Conservation (phyloP, 2,113 vertebrate species). For the Gallinago media region DNA sequence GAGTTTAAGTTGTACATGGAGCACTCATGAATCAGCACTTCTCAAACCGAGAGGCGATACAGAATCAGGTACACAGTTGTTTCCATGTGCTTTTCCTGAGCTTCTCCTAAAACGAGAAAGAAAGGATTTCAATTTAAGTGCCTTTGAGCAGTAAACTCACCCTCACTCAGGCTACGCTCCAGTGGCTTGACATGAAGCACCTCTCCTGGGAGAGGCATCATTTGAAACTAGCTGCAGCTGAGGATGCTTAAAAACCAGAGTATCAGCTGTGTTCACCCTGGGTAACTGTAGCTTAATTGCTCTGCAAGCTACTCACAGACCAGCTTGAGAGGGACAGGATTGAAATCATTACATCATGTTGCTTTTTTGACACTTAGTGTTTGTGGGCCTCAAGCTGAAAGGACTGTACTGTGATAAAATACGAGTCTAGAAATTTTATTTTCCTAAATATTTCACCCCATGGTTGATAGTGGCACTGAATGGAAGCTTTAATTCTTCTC, state of each 20-base stretch:
- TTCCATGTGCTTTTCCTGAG: not conserved
- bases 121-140: constrained; percentile 12
- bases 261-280: constrained; percentile 67
- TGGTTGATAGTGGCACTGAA: not conserved
- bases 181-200: not conserved
- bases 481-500: not conserved
- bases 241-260: constrained; percentile 42
- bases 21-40: not conserved
- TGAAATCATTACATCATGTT: not conserved
- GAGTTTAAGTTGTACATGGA: not conserved
- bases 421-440: not conserved
- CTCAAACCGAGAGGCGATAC: not conserved
- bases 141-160: constrained; percentile 31
- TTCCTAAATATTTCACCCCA: not conserved
- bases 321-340: not conserved
- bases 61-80: not conserved
- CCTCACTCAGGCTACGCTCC: not conserved
- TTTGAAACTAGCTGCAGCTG: constrained; percentile 42
- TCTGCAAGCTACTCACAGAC: constrained; percentile 63
- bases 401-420: not conserved
- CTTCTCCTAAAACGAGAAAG: not conserved
- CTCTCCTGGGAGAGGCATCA: constrained; percentile 23
- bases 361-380: not conserved
- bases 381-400: not conserved
- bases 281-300: constrained; percentile 47